A percentile compares a stretch with the other conserved stretches of the same genome.
Conservation (phyloP, 1,140 invertebrate genomes). For the Carcinoscorpius rotundicauda region DNA sequence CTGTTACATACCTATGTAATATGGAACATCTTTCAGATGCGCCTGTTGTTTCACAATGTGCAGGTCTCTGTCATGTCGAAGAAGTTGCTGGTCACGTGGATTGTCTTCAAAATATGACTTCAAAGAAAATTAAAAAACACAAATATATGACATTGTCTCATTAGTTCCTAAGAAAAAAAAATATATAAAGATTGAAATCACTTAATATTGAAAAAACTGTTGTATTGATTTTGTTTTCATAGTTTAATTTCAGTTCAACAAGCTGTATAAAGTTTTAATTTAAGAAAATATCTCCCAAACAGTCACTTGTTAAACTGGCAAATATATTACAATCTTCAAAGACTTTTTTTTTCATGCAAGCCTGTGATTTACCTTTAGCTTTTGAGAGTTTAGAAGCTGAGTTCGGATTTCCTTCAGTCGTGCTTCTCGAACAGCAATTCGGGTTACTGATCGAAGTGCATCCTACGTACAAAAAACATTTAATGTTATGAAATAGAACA, state of each 20-base stretch:
- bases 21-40: conserved; percentile 83
- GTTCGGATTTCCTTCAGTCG: conserved; percentile 89
- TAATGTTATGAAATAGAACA: no score
- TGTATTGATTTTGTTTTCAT: no score
- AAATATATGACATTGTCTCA: conserved; percentile 5
- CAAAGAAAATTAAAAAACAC: conserved; percentile 14
- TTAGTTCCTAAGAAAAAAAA: no score
- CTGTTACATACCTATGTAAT: conserved; percentile 53
- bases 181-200: no score
- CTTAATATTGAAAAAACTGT: no score
- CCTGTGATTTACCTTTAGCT: conserved; percentile 55
- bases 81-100: conserved; percentile 71
- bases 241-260: no score
- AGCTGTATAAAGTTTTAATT: background rate
- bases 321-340: no score
- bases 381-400: conserved; percentile 85
- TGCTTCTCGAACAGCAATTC: conserved; percentile 81
- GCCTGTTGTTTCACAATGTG: conserved; percentile 69
- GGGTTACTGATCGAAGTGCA: conserved; percentile 85
- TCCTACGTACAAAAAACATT: conserved; percentile 38
- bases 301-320: no score
- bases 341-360: no score
- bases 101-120: conserved; percentile 90
- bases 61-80: conserved; percentile 82
- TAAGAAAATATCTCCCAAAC: background rate